phyloP scores from a whole-genome alignment of 2,888 invertebrate genomes.

The Sclerodermus sp. region DNA sequence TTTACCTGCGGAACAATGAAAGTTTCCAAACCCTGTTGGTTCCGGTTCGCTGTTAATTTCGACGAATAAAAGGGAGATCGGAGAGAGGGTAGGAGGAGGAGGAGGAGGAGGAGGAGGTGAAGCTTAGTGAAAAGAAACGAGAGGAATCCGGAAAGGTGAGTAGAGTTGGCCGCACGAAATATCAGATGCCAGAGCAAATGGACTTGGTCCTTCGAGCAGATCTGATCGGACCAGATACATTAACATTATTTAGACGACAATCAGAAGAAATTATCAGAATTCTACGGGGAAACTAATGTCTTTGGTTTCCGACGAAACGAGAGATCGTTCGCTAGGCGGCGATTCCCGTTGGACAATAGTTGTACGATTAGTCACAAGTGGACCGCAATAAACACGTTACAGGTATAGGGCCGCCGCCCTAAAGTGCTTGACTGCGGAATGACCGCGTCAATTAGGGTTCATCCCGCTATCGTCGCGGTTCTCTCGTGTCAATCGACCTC shows the following conservation, averaged over 20 bases:
- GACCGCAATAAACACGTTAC: neutral
- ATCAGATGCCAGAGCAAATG: neutral
- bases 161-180: neutral
- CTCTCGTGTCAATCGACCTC: too few relatives aligned
- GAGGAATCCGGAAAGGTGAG: too few relatives aligned
- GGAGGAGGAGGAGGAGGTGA: neutral
- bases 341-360: too few relatives aligned
- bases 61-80: neutral
- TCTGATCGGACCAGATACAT: constrained; percentile 12
- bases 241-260: neutral
- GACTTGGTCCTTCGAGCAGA: constrained; percentile 14
- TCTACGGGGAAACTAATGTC: too few relatives aligned
- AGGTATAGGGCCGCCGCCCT: neutral
- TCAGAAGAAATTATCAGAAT: constrained; percentile 11
- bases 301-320: too few relatives aligned
- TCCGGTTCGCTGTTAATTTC: neutral
- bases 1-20: too few relatives aligned
- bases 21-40: too few relatives aligned
- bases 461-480: too few relatives aligned
- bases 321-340: too few relatives aligned
- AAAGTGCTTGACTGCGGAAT: too few relatives aligned
- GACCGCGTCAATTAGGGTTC: too few relatives aligned
- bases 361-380: constrained; percentile 16
- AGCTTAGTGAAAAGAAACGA: too few relatives aligned
- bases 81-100: neutral